Conservation (phyloP, 2,797 vertebrate species). For the Onychomys torridus region DNA sequence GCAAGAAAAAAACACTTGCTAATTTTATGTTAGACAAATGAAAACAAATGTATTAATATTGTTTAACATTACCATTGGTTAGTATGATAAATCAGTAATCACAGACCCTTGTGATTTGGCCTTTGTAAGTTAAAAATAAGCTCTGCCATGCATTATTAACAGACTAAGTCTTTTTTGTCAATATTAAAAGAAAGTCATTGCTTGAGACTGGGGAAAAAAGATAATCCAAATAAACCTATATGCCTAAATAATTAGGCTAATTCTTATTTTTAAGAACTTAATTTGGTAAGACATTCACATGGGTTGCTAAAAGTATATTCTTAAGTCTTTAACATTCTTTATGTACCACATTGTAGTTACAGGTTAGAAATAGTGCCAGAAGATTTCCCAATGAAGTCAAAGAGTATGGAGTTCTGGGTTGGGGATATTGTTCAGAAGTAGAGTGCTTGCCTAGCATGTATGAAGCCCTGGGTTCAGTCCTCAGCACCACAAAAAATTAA, state of each 20-base stretch:
- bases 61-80: conserved; percentile 31
- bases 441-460: background rate
- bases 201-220: background rate
- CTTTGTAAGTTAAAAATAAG: background rate
- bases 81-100: conserved; percentile 36
- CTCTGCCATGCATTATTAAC: conserved; percentile 25
- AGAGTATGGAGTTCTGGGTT: background rate
- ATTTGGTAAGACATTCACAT: conserved; percentile 19
- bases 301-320: background rate
- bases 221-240: background rate
- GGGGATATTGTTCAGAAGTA: background rate
- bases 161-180: conserved; percentile 14
- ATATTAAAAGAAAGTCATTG: background rate
- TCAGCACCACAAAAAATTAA: background rate
- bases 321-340: background rate
- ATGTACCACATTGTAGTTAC: background rate
- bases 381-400: conserved; percentile 17
- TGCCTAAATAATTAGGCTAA: background rate
- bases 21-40: background rate
- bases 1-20: conserved; percentile 39
- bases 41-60: conserved; percentile 26
- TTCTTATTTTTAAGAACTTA: background rate
- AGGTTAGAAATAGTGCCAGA: background rate
- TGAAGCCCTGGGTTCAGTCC: background rate
- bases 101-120: background rate